Percentiles rank a stretch among this genome's conserved stretches.
Evolutionary conservation across 2,113 vertebrate species (phyloP).

Genomic region (Phylloscopus whistleri): DNA sequence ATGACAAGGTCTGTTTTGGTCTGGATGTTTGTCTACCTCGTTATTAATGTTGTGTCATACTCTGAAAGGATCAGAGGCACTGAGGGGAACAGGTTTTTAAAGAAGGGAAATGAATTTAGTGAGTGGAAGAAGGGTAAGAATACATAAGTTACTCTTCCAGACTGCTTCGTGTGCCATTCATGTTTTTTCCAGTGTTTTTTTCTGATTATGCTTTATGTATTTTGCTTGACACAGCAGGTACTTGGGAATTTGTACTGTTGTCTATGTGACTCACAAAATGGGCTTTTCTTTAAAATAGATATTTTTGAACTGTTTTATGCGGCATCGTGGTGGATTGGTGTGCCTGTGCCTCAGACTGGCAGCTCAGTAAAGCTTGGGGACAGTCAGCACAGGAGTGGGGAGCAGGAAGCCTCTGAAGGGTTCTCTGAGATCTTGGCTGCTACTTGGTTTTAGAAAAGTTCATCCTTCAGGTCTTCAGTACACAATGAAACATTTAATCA

Average conservation of each 20-base stretch:
- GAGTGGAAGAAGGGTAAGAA: neutral
- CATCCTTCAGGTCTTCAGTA: neutral
- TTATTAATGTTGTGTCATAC: neutral
- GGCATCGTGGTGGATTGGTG: neutral
- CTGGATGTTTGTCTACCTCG: neutral
- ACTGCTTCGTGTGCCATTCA: neutral
- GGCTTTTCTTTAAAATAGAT: constrained; percentile 23
- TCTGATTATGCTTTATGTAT: neutral
- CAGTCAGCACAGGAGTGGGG: neutral
- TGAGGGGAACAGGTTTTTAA: neutral
- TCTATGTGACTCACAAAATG: neutral
- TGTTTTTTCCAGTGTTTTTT: constrained; percentile 17
- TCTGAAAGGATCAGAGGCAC: neutral
- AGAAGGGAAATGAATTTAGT: neutral
- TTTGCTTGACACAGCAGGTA: neutral
- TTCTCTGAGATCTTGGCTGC: neutral
- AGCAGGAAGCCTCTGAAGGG: neutral
- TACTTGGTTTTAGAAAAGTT: neutral
- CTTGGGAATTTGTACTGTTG: neutral
- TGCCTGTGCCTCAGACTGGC: neutral
- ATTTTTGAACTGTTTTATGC: neutral
- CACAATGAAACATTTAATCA: neutral
- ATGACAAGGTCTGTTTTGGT: neutral
- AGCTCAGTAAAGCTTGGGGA: neutral
- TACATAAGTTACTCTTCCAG: constrained; percentile 4